Conservation (phyloP, 2,113 vertebrate species). For the Girardinichthys multiradiatus region DNA sequence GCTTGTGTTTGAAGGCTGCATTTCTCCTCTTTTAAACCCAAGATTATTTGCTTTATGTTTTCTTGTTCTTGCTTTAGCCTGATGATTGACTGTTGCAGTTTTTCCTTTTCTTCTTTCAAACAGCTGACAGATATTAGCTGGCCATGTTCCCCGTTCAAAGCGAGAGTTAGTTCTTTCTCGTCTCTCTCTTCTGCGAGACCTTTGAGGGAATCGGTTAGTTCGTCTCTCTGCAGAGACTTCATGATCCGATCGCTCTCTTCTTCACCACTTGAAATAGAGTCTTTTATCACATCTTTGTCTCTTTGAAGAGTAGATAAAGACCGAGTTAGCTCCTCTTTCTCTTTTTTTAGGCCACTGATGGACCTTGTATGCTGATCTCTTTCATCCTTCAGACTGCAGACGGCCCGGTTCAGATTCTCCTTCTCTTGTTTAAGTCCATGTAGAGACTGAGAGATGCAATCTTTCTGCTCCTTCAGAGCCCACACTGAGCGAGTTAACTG, state of each 20-base stretch:
- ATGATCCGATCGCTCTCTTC: slow-evolving; percentile 46
- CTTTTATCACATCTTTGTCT: slow-evolving; percentile 47
- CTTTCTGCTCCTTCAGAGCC: slow-evolving; percentile 73
- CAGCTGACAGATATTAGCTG: slow-evolving; percentile 28
- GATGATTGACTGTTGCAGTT: slow-evolving; percentile 48
- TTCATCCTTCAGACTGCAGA: slow-evolving; percentile 58
- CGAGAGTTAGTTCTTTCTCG: slow-evolving; percentile 8
- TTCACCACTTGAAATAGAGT: slow-evolving; percentile 41
- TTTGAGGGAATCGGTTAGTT: slow-evolving; percentile 28
- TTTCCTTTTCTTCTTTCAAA: slow-evolving; percentile 56
- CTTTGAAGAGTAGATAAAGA: slow-evolving; percentile 42
- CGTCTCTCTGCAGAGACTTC: slow-evolving; percentile 32
- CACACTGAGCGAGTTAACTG: slow-evolving; percentile 69
- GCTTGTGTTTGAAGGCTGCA: slow-evolving; percentile 20
- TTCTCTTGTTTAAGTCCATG: slow-evolving; percentile 52
- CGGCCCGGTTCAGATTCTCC: slow-evolving; percentile 51
- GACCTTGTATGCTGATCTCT: slow-evolving; percentile 49
- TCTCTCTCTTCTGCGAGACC: slow-evolving; percentile 44
- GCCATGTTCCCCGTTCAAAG: slow-evolving; percentile 38
- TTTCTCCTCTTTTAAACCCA: slow-evolving; percentile 45
- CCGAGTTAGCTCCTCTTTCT: slow-evolving; percentile 48
- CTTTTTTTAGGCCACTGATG: slow-evolving; percentile 35
- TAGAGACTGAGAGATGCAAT: slow-evolving; percentile 48
- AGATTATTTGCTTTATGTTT: slow-evolving; percentile 19
- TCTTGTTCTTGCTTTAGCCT: slow-evolving; percentile 58